Base-by-base conservation (phyloP, 2,797 vertebrate genomes). In the Chelmon rostratus region DNA sequence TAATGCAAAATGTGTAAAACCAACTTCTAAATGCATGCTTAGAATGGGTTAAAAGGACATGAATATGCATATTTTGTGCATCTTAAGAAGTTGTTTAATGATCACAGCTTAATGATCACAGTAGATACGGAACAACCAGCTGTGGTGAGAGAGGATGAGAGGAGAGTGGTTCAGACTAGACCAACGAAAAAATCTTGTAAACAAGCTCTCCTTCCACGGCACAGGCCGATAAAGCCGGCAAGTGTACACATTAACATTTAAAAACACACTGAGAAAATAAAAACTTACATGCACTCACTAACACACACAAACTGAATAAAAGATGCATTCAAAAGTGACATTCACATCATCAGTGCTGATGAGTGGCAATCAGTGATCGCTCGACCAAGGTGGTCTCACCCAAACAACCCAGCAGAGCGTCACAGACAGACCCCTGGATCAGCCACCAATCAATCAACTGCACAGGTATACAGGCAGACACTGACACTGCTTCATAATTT, bases 181-280 rank as follows among this genome's bases (percentile, higher is more conserved):
- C 72, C 31, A 42, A n/a, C 21, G 2, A 68, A 62, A 75, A 38
- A 46, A 37, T 57, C 64, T 52, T 63, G 64, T 73, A 82, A 85
- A 88, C 69, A 67, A 66, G 56, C 57, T 62, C 53, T 57, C 4
- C 42, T 67, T 65, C 61, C 11, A 11, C 7, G 2, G 67, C 63
- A 68, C 54, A 0, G 65, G 62, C 35, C 10, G 13, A 74, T 84
- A 73, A 76, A 58, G 59, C 42, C 52, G 42, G 44, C 42, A 66
- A 49, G 53, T 58, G 35, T 15, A 23, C 58, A 63, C 64, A 72
- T 77, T 74, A 75, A 81, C 54, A 76, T 79, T 68, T 56, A 18
- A 67, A 79, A 76, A 69, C 64, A 70, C 11, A 44, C 16, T 2
- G n/a, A 21, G 25, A 68, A 33, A 33, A 63, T 15, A 23, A 35